Conservation (phyloP, 2,113 vertebrate genomes). For the Delphinus delphis region DNA sequence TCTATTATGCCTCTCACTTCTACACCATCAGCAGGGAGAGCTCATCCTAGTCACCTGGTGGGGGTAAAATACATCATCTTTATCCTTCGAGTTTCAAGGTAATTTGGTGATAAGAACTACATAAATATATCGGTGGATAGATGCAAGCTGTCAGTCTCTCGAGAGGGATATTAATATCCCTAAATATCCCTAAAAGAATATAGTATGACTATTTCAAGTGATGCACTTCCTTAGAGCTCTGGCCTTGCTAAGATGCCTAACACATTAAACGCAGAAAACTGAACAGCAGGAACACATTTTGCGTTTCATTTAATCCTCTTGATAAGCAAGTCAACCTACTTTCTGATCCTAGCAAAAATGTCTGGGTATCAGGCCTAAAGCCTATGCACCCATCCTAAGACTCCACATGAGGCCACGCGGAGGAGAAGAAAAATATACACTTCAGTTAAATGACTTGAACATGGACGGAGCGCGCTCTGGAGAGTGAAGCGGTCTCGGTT, state of each 20-base stretch:
- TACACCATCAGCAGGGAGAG: neutral
- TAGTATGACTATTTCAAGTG: neutral
- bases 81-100: neutral
- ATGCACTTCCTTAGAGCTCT: neutral
- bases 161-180: neutral
- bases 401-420: neutral
- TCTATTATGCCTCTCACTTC: neutral
- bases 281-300: neutral
- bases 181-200: neutral
- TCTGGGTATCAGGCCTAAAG: neutral
- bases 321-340: neutral
- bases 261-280: neutral
- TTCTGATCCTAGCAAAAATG: neutral
- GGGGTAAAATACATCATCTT: neutral
- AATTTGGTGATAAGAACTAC: constrained; percentile 15
- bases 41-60: neutral
- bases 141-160: neutral
- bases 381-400: no score
- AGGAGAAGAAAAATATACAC: neutral
- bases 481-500: neutral
- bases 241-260: neutral
- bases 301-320: neutral
- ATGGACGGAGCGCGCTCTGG: neutral
- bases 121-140: neutral
- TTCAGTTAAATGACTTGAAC: neutral